Percentiles rank a stretch among this genome's conserved stretches.
Evolutionary conservation across 2,113 vertebrate species (phyloP).

Genomic region (Neodon shergylaensis): DNA sequence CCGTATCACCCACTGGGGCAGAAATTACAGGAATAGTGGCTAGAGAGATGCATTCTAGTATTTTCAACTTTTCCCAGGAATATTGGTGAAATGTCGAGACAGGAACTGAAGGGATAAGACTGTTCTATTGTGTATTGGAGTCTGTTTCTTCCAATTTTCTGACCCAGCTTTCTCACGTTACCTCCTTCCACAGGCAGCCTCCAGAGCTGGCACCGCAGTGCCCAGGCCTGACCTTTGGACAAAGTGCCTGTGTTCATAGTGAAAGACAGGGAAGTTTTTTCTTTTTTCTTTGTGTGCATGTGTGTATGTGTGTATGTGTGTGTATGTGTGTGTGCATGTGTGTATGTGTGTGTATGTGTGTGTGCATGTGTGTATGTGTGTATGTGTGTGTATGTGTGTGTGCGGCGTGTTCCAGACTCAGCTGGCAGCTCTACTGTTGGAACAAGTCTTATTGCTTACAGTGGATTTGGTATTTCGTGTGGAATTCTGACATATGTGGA

Average conservation of each 20-base stretch:
- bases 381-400: too few relatives aligned
- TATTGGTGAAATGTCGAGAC: background rate
- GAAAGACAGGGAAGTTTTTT: background rate
- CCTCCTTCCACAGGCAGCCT: background rate
- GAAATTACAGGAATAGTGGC: background rate
- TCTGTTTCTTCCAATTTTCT: background rate
- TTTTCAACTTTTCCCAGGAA: too few relatives aligned
- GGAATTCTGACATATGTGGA: background rate
- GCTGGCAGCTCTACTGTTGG: background rate
- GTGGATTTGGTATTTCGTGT: background rate
- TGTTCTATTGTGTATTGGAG: background rate
- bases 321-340: too few relatives aligned
- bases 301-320: too few relatives aligned
- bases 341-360: too few relatives aligned
- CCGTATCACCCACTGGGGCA: background rate
- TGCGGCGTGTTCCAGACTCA: background rate
- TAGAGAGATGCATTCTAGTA: background rate
- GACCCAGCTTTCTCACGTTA: background rate
- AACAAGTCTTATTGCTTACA: background rate
- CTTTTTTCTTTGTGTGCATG: too few relatives aligned
- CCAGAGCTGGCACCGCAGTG: background rate
- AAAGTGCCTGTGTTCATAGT: background rate
- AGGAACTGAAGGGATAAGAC: accelerated
- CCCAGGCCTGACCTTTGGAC: background rate
- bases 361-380: too few relatives aligned